Conservation (phyloP, 2,797 vertebrate species). For the Tokudaia tokunoshimensis region DNA sequence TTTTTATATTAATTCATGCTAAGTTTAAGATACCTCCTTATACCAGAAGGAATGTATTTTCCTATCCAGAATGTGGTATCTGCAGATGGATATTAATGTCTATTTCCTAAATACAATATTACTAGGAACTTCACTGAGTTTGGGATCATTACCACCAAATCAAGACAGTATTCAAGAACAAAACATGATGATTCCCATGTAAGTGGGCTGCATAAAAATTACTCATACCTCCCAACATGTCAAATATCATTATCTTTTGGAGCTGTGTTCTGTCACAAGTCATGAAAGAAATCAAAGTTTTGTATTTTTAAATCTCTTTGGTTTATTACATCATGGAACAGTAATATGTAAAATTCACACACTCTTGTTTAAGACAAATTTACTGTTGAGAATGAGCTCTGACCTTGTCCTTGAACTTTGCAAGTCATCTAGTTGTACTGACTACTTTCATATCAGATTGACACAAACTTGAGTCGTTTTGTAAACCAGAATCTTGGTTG, state of each 20-base stretch:
- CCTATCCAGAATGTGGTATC: not conserved
- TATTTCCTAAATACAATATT: not conserved
- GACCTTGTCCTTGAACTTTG: not conserved
- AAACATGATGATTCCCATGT: not conserved
- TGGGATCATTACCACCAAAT: not conserved
- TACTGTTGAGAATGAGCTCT: not conserved
- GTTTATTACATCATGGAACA: not conserved
- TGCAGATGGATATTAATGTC: not conserved
- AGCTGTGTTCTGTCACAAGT: not conserved
- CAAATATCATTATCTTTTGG: not conserved
- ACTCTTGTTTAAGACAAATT: not conserved
- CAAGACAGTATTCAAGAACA: not conserved
- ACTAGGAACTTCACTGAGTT: not conserved
- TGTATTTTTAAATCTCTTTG: not conserved
- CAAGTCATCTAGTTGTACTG: not conserved
- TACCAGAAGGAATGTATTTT: not conserved
- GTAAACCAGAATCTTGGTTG: not conserved
- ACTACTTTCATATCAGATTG: not conserved
- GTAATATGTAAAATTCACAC: not conserved
- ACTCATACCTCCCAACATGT: not conserved
- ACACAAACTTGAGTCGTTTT: not conserved
- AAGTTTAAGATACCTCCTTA: not conserved
- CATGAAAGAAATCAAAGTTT: not conserved
- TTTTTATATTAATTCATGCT: not conserved
- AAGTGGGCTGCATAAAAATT: not conserved